These are phyloP conservation scores for Sphaerophoria rueppellii DNA, from an alignment of 2,888 invertebrate genomes.

Conservation along the genomic window DNA sequence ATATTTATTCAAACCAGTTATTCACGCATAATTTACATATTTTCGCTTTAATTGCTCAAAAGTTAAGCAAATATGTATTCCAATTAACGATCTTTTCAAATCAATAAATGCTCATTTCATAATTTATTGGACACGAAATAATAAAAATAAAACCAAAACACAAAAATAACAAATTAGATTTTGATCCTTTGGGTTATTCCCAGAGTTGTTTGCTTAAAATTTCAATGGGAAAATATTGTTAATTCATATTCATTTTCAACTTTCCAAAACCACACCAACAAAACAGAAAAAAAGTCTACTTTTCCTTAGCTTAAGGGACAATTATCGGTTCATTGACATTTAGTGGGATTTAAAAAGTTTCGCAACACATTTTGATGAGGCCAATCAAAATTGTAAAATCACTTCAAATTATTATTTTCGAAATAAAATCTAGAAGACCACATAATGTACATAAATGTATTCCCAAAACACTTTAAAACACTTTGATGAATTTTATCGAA, in stretches of 20 bases:
- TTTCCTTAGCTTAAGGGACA: not conserved
- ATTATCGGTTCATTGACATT: not conserved
- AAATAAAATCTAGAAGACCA: not conserved
- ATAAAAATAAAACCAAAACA: not conserved
- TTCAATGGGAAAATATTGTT: constrained; percentile 9
- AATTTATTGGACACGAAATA: not conserved
- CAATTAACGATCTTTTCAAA: too few relatives aligned
- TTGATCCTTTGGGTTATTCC: not conserved
- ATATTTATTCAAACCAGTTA: too few relatives aligned
- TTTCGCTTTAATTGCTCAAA: too few relatives aligned
- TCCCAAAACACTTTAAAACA: too few relatives aligned
- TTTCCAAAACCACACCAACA: too few relatives aligned
- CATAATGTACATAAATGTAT: not conserved
- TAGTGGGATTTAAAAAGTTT: not conserved
- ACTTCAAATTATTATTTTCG: constrained; percentile 9
- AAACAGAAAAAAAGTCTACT: not conserved
- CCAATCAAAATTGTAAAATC: not conserved
- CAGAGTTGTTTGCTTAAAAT: not conserved
- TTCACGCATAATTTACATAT: too few relatives aligned
- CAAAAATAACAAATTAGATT: not conserved
- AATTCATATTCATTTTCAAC: not conserved
- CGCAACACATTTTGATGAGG: not conserved
- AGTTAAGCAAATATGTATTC: too few relatives aligned
- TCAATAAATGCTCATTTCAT: not conserved
- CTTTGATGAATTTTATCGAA: not conserved